phyloP scores from a whole-genome alignment of 2,113 vertebrate species.

The Gallinago jamesoni region DNA sequence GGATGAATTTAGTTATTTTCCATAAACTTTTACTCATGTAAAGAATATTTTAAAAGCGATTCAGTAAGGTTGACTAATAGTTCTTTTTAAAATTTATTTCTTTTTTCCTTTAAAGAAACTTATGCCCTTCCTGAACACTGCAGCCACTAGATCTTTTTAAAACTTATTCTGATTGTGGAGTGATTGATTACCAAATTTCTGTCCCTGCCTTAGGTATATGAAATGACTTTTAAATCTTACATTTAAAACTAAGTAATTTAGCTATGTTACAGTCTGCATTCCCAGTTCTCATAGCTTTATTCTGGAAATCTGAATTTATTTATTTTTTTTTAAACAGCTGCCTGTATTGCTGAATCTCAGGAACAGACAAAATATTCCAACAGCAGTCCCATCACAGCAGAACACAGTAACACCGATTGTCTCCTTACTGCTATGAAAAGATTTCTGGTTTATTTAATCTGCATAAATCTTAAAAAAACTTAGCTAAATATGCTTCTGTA shows the following conservation, averaged over 20 bases:
- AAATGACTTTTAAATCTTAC: not conserved
- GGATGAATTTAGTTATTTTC: not conserved
- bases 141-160: not conserved
- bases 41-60: not conserved
- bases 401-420: not conserved
- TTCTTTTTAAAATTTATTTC: too few relatives aligned
- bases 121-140: not conserved
- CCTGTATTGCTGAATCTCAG: not conserved
- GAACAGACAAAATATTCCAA: not conserved
- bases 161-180: not conserved
- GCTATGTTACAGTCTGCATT: not conserved
- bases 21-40: not conserved
- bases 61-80: not conserved
- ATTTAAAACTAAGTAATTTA: not conserved
- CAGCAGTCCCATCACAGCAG: not conserved
- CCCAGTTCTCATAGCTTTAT: not conserved
- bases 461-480: not conserved
- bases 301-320: not conserved
- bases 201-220: not conserved
- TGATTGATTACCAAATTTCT: not conserved
- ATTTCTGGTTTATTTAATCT: not conserved
- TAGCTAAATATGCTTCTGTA: not conserved
- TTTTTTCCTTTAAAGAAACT: not conserved
- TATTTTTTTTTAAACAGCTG: not conserved
- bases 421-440: not conserved